Evolutionary conservation across 2,888 invertebrate genomes (phyloP), one percentile per base, ranked within the genome.

Genomic region (Trichacis sp.): DNA sequence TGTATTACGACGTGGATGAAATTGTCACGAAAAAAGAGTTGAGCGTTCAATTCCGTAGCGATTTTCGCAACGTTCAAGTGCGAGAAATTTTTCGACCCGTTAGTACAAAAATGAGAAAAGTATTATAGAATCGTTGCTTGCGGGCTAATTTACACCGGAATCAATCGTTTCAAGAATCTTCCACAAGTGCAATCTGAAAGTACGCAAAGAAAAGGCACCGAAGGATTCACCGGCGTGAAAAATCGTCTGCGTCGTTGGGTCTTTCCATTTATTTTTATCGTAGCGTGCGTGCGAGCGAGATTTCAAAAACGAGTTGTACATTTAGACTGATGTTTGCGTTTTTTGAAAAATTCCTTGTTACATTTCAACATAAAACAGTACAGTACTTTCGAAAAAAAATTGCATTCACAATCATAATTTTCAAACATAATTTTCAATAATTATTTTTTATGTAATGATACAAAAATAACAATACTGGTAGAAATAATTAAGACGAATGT

Each of bases 91-190:
- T 24, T 8, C 24, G 52, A 62, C 58, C 66, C 61, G 62, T 51
- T 29, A 67, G 66, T 67, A 67, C 66, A 67, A 67, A 66, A 58
- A 45, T 49, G 58, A 62, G 24, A 59, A 58, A 24, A 47, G 14
- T 47, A 15, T 29, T 9, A 29, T 47, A 47, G 30, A 47, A 47
- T 61, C 49, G 20, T 45, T 53, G 59, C 59, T 63, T 63, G 48
- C 58, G 62, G 62, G 55, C 50, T 50, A 9, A 20, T 50, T 50
- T 50, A 12, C 3, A 6, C 11, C n/a, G 38, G 24, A 42, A 12
- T 36, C 14, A 36, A 36, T 49, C 33, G 36, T 49, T 49, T 49
- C 19, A 29, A 11, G 19, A 30, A 50, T 20, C 45, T 45, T 45
- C n/a, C 45, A 45, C 20, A 45, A 45, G 45, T 45, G 42, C 42